phyloP scores from a whole-genome alignment of 2,888 invertebrate species.

The Xylophagus ater region DNA sequence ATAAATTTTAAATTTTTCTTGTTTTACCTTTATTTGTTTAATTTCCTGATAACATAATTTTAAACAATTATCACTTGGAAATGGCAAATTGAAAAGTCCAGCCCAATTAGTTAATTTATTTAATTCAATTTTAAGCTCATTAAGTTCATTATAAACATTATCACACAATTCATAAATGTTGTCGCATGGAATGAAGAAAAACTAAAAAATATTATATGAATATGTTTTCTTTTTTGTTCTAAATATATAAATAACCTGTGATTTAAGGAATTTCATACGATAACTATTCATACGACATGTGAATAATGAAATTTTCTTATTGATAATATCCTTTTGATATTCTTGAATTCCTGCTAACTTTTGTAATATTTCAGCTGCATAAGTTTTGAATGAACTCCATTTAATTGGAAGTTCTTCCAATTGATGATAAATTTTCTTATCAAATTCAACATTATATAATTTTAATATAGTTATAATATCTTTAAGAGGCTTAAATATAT shows the following conservation, averaged over 20 bases:
- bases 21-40: conserved; percentile 56
- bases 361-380: conserved; percentile 71
- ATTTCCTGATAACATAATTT: conserved; percentile 67
- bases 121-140: conserved; percentile 55
- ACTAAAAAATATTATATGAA: conserved; percentile 30
- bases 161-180: conserved; percentile 62
- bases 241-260: conserved; percentile 23
- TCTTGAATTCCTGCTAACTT: conserved; percentile 77
- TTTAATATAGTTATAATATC: conserved; percentile 75
- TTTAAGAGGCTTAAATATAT: conserved; percentile 80
- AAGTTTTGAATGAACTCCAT: conserved; percentile 78
- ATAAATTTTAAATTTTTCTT: neutral
- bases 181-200: conserved; percentile 54
- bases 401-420: conserved; percentile 75
- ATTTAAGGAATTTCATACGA: conserved; percentile 55
- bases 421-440: conserved; percentile 65
- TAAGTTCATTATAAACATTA: conserved; percentile 52
- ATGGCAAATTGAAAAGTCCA: conserved; percentile 70
- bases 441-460: conserved; percentile 75
- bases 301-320: conserved; percentile 68
- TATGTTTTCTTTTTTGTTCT: neutral
- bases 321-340: conserved; percentile 74
- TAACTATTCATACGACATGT: conserved; percentile 69
- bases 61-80: conserved; percentile 72
- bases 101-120: conserved; percentile 61